phyloP scores from a whole-genome alignment of 37 sponge, comb jelly and placozoan species.

The Cliona cf. orientalis region DNA sequence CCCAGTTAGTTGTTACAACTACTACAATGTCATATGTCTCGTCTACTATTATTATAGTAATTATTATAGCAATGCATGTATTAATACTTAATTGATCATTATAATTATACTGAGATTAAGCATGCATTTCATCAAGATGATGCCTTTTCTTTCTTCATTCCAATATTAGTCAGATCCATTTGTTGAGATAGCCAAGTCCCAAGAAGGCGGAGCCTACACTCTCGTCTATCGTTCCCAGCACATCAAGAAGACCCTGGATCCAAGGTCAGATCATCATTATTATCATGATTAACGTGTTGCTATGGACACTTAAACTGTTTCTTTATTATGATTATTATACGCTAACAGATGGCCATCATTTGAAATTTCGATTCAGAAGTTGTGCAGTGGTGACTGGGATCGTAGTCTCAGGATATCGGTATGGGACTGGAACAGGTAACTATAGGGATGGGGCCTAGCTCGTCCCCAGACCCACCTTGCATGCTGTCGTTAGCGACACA shows the following conservation, averaged over 20 bases:
- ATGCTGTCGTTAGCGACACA: too few species aligned
- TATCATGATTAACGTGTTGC: not conserved
- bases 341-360: constrained; percentile 70
- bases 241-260: constrained; percentile 77
- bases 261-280: constrained; percentile 51
- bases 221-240: constrained; percentile 74
- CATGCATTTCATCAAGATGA: too few species aligned
- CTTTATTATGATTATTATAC: not conserved
- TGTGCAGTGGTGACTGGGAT: constrained; percentile 87
- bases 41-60: too few species aligned
- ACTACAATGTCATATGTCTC: too few species aligned
- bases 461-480: too few species aligned
- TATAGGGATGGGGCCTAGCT: too few species aligned
- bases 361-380: constrained; percentile 56
- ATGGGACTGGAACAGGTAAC: constrained; percentile 91
- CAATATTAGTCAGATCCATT: constrained; percentile 83
- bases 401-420: constrained; percentile 70
- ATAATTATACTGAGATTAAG: too few species aligned
- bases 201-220: constrained; percentile 68
- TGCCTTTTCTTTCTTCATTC: not conserved
- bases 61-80: too few species aligned
- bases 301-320: not conserved
- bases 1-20: too few species aligned
- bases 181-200: constrained; percentile 73
- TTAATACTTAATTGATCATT: too few species aligned